Evolutionary conservation across 2,888 invertebrate species (phyloP), one percentile per base, ranked within the genome.

Genomic region (Pristionchus japonicus): DNA sequence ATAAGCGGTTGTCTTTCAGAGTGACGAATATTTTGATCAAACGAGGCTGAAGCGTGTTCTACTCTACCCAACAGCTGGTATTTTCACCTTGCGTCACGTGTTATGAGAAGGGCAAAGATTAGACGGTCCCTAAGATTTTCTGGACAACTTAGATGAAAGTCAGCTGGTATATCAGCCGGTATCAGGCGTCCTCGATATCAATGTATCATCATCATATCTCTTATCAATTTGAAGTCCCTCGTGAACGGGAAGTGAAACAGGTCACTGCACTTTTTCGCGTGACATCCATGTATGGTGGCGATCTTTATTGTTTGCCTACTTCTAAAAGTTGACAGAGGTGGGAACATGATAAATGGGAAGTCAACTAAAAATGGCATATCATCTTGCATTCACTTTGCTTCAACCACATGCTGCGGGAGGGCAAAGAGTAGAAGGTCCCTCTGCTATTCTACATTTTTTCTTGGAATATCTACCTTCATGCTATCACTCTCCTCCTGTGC

Each of bases 401-500:
- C n/a, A n/a, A n/a, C n/a, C n/a, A n/a, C n/a, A n/a, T n/a, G n/a
- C n/a, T n/a, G n/a, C n/a, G n/a, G n/a, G n/a, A n/a, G n/a, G n/a
- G n/a, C n/a, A n/a, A n/a, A n/a, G n/a, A n/a, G n/a, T n/a, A n/a
- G n/a, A n/a, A n/a, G n/a, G n/a, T n/a, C n/a, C n/a, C n/a, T n/a
- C n/a, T n/a, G n/a, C n/a, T n/a, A n/a, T n/a, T n/a, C n/a, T n/a
- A 43, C 11, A 43, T 43, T 43, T 11, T 43, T 43, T 43, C 43
- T 43, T n/a, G n/a, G n/a, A n/a, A n/a, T n/a, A n/a, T n/a, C n/a
- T n/a, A 85, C 85, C 86, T 92, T 92, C 88, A 92, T 92, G 52
- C 87, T 89, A 70, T 92, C 91, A 31, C 90, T 90, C 94, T 97
- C 97, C 92, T 97, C 96, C 93, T 97, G 89, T 37, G 92, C 91